phyloP scores from a whole-genome alignment of 2,888 invertebrate species.

The Drosophila cognata region DNA sequence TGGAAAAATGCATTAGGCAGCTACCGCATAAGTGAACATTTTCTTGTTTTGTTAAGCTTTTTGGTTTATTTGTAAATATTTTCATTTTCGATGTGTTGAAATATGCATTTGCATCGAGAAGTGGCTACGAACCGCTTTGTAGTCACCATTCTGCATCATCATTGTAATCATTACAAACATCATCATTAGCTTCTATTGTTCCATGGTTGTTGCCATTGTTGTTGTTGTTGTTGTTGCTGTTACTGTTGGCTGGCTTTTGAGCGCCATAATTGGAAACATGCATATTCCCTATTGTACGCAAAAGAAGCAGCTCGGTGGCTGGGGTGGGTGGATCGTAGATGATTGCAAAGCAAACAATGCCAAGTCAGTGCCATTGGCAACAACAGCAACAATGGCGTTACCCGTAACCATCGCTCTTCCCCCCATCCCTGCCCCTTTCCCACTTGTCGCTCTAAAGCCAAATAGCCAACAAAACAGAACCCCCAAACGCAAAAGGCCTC shows the following conservation, averaged over 20 bases:
- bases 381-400: constrained; percentile 48
- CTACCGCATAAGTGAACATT: constrained; percentile 4
- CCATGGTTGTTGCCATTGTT: constrained; percentile 28
- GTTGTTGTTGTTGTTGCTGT: constrained; percentile 29
- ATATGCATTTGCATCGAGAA: constrained; percentile 61
- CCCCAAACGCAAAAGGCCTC: constrained; percentile 39
- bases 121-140: constrained; percentile 33
- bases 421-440: neutral
- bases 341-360: constrained; percentile 80
- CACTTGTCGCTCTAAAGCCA: constrained; percentile 36
- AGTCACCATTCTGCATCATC: constrained; percentile 35
- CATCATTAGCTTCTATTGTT: constrained; percentile 46
- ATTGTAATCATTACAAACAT: constrained; percentile 20
- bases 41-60: constrained; percentile 25
- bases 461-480: constrained; percentile 54
- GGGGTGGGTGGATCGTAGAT: constrained; percentile 33
- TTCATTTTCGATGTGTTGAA: constrained; percentile 64
- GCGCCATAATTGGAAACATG: constrained; percentile 80
- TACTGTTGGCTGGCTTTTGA: constrained; percentile 68
- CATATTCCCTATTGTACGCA: constrained; percentile 74
- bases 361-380: constrained; percentile 69
- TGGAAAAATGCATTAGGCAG: constrained; percentile 57
- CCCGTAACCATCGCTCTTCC: neutral
- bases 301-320: constrained; percentile 30
- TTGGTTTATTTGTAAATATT: constrained; percentile 43